Conservation (phyloP, 2,113 vertebrate genomes). For the Cacatua alba region DNA sequence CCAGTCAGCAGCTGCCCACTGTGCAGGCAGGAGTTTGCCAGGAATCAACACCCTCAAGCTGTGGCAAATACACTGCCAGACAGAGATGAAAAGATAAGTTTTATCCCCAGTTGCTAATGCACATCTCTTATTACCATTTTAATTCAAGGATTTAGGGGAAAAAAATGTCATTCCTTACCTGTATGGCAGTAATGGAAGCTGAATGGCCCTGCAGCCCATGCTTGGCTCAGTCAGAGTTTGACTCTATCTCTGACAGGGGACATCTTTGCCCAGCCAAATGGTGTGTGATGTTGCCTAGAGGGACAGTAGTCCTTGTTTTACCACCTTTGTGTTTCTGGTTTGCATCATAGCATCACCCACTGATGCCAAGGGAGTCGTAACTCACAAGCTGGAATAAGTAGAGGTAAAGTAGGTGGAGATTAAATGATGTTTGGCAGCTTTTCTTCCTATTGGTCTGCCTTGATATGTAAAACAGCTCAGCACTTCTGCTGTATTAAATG, state of each 20-base stretch:
- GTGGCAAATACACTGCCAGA: not conserved
- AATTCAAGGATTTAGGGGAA: not conserved
- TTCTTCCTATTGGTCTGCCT: fast-evolving
- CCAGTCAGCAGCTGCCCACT: not conserved
- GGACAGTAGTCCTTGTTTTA: not conserved
- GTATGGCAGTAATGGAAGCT: constrained; percentile 64
- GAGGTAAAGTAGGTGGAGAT: not conserved
- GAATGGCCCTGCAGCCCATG: constrained; percentile 83
- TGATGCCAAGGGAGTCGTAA: not conserved
- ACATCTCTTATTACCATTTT: not conserved
- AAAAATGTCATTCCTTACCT: constrained; percentile 73
- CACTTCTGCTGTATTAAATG: not conserved
- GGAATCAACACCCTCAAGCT: not conserved
- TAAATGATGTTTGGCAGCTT: not conserved
- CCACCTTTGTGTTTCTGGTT: not conserved
- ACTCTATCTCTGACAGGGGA: fast-evolving
- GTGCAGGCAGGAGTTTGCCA: not conserved
- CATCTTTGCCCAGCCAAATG: fast-evolving
- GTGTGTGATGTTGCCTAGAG: not conserved
- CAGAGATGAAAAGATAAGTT: not conserved
- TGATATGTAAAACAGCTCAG: not conserved
- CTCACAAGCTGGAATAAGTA: not conserved
- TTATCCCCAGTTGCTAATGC: not conserved
- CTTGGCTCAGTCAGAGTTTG: not conserved
- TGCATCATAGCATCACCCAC: not conserved